phyloP scores from a whole-genome alignment of 2,797 vertebrate species.

The Pangasius larnaudii region DNA sequence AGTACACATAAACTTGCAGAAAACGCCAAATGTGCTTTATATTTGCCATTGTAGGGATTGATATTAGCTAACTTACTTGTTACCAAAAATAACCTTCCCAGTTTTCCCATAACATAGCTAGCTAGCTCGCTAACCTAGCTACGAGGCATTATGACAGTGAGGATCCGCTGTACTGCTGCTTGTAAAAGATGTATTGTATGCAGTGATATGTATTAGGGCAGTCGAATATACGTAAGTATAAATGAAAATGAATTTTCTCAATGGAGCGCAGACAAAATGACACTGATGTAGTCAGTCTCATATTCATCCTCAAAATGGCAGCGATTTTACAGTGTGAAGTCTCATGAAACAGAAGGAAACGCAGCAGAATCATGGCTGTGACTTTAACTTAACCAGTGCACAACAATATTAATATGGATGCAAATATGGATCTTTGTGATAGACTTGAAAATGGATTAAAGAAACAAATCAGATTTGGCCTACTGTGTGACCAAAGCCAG shows the following conservation, averaged over 20 bases:
- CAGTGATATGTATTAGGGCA: neutral
- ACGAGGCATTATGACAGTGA: neutral
- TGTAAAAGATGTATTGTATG: neutral
- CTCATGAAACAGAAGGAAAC: neutral
- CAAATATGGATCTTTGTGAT: neutral
- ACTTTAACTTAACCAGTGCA: neutral
- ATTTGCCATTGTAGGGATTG: neutral
- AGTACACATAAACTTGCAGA: neutral
- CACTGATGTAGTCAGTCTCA: neutral
- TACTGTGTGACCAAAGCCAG: neutral
- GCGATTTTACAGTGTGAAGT: neutral
- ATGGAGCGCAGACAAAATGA: neutral
- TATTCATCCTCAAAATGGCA: neutral
- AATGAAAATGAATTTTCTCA: neutral
- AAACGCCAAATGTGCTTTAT: neutral
- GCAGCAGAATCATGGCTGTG: neutral
- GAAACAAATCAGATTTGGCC: neutral
- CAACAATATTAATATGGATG: neutral
- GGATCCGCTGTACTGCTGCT: neutral
- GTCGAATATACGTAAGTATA: neutral
- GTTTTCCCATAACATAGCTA: neutral
- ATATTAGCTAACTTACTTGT: neutral
- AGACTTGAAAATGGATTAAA: neutral
- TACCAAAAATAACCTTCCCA: neutral
- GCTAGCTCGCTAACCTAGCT: neutral